A percentile compares a stretch with the other conserved stretches of the same genome.
phyloP scores from a whole-genome alignment of 2,113 vertebrate genomes.

The Neoarius graeffei region DNA sequence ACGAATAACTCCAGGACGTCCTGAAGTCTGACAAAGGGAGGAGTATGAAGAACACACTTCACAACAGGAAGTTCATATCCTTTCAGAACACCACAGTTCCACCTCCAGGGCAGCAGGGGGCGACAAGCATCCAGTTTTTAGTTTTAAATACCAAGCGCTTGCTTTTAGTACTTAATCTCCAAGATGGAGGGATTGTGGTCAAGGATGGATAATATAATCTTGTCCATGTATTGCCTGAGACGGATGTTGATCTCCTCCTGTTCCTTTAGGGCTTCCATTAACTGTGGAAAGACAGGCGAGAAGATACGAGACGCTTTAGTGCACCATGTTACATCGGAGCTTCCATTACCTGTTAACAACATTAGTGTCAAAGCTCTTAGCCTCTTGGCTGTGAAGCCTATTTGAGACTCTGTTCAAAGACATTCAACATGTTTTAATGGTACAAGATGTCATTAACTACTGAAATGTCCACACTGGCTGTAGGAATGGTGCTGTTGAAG shows the following conservation, averaged over 20 bases:
- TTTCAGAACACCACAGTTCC: conserved; percentile 22
- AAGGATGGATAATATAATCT: conserved; percentile 94
- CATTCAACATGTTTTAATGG: background rate
- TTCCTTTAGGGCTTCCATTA: conserved; percentile 96
- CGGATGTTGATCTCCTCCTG: conserved; percentile 96
- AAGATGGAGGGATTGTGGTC: conserved; percentile 97
- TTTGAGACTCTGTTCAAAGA: background rate
- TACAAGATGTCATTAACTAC: too few species aligned
- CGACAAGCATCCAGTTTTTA: conserved; percentile 49
- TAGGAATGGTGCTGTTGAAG: background rate
- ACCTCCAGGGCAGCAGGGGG: conserved; percentile 62
- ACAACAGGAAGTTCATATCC: conserved; percentile 27
- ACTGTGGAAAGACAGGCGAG: conserved; percentile 66
- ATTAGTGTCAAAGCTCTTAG: background rate
- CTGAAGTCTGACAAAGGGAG: conserved; percentile 5
- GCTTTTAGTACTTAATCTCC: conserved; percentile 90
- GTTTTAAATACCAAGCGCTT: conserved; percentile 34
- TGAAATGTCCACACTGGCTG: background rate
- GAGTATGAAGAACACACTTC: conserved; percentile 16
- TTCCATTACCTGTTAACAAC: background rate
- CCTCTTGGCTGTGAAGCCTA: background rate
- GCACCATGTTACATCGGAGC: background rate
- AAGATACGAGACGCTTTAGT: background rate
- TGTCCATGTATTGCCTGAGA: conserved; percentile 97
- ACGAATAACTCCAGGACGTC: conserved; percentile 28